Evolutionary conservation across 2,888 invertebrate genomes (phyloP).

Genomic region (Ferrisia virgata): DNA sequence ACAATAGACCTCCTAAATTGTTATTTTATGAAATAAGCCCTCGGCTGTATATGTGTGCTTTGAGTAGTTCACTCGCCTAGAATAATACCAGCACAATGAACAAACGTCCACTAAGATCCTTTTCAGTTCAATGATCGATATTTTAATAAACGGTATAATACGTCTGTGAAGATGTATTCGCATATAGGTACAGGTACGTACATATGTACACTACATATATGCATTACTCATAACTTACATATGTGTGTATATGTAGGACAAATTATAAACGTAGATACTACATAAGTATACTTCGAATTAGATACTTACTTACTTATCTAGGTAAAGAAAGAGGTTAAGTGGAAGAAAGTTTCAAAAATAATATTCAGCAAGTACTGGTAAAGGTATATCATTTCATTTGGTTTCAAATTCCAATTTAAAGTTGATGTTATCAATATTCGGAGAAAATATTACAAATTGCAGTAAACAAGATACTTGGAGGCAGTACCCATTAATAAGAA

Average conservation of each 20-base stretch:
- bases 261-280: neutral
- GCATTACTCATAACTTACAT: neutral
- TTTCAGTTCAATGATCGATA: conserved; percentile 32
- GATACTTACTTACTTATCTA: neutral
- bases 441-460: too few relatives aligned
- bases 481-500: too few relatives aligned
- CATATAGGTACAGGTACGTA: too few relatives aligned
- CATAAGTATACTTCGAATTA: conserved; percentile 2
- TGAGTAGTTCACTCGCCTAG: neutral
- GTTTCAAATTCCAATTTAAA: neutral
- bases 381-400: neutral
- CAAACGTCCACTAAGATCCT: conserved; percentile 12
- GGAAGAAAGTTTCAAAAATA: neutral
- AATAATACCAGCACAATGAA: conserved; percentile 12
- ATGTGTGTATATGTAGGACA: neutral
- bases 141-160: conserved; percentile 20
- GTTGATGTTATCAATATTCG: too few relatives aligned
- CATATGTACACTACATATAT: too few relatives aligned
- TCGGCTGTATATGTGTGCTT: conserved; percentile 19
- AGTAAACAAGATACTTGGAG: too few relatives aligned
- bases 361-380: too few relatives aligned
- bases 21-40: conserved; percentile 29
- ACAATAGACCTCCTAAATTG: conserved; percentile 31
- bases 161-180: neutral
- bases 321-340: neutral